Evolutionary conservation across 2,888 invertebrate genomes (phyloP), one percentile per base, ranked within the genome.

Genomic region (Camptogramma bilineatum): DNA sequence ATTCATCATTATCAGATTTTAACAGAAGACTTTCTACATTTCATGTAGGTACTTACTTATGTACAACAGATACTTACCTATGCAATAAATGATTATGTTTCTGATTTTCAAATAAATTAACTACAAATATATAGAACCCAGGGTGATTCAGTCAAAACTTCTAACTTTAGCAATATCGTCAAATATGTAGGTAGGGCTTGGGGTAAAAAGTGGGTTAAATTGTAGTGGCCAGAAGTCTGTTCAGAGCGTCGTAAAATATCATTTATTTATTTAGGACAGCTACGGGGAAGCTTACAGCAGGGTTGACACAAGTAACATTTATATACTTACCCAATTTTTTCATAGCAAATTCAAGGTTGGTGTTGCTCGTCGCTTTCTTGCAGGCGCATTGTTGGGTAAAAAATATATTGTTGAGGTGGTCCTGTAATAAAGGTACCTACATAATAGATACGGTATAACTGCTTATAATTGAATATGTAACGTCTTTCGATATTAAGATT

Each of bases 201-300:
- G 63, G 57, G 52, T 42, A 75, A 77, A 75, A 75, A 71, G 73
- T 74, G 60, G 65, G 44, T 51, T 61, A 65, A 64, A 72, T 69
- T 64, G 64, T 68, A 65, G 62, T 64, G 61, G 56, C 18, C 44
- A 24, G 24, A 50, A 58, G 62, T 55, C 62, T 66, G 68, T 74
- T 76, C 78, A 76, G 78, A 82, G 77, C 68, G 74, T 80, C 77
- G 77, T 58, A 75, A 76, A 73, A 79, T 78, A 79, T 78, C 74
- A 72, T 78, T 84, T 84, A 84, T 84, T 83, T 84, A 83, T 84
- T 84, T 83, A 84, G 82, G 85, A 73, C 70, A 61, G 65, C 73
- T 71, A 69, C 64, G 70, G 67, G 62, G 39, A 59, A 70, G 70
- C 71, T 69, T 52, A 50, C 47, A 9, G 34, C 59, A 80, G 81